Evolutionary conservation across 2,888 invertebrate genomes (phyloP).

Genomic region (Drosophila longiperda): DNA sequence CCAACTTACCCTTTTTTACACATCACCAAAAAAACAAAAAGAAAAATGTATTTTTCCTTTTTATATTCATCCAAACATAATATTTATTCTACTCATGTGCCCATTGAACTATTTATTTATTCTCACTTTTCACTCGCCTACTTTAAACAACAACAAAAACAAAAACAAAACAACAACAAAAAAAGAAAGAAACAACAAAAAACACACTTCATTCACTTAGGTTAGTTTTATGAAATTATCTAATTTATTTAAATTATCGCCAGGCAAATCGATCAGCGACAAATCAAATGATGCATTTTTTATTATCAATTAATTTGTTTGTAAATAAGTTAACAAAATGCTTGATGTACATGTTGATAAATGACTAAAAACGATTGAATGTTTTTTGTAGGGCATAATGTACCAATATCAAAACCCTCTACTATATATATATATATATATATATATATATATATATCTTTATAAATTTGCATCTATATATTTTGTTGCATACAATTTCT

Average conservation of each 20-base stretch:
- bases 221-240: slow-evolving; percentile 74
- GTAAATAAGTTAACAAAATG: slow-evolving; percentile 76
- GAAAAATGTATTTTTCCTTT: background rate
- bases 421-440: slow-evolving; percentile 37
- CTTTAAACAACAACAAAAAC: background rate
- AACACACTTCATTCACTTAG: slow-evolving; percentile 60
- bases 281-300: slow-evolving; percentile 68
- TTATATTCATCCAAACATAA: slow-evolving; percentile 30
- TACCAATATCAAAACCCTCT: slow-evolving; percentile 37
- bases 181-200: slow-evolving; percentile 8
- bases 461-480: slow-evolving; percentile 32
- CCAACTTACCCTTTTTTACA: background rate
- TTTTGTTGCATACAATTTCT: slow-evolving; percentile 52
- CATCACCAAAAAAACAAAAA: background rate
- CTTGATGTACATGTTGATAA: slow-evolving; percentile 65
- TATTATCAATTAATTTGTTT: slow-evolving; percentile 73
- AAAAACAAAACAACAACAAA: slow-evolving; percentile 10
- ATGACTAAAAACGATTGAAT: slow-evolving; percentile 39
- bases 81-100: slow-evolving; percentile 71
- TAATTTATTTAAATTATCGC: slow-evolving; percentile 76
- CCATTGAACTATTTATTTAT: slow-evolving; percentile 72
- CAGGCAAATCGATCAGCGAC: slow-evolving; percentile 48
- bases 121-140: slow-evolving; percentile 34
- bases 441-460: slow-evolving; percentile 38
- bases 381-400: slow-evolving; percentile 39